Conservation (phyloP, 2,888 invertebrate species). For the Rotaria socialis region DNA sequence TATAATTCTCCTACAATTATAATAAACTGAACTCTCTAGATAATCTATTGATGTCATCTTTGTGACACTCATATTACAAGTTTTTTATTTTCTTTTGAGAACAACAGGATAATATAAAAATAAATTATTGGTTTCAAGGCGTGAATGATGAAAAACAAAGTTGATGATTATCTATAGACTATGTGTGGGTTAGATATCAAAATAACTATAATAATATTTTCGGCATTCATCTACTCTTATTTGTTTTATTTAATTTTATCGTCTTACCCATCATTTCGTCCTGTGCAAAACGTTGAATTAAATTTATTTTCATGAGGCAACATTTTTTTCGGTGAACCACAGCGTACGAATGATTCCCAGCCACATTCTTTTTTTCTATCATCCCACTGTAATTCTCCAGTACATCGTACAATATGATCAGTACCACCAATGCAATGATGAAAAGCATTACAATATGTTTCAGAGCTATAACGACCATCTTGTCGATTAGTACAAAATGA, state of each 20-base stretch:
- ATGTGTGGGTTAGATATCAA: background rate
- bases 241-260: background rate
- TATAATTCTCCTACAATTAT: no score
- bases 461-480: constrained; percentile 42
- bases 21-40: no score
- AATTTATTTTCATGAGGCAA: constrained; percentile 45
- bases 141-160: no score
- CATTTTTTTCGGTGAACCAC: constrained; percentile 41
- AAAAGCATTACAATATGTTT: constrained; percentile 46
- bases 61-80: no score
- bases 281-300: constrained; percentile 46
- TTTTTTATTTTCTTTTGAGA: no score
- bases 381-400: constrained; percentile 45
- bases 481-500: constrained; percentile 45
- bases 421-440: constrained; percentile 46
- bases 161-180: no score
- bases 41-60: no score
- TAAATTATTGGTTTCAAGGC: no score
- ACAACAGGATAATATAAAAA: no score
- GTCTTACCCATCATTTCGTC: constrained; percentile 41
- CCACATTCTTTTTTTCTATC: constrained; percentile 43
- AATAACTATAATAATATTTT: background rate
- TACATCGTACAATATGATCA: constrained; percentile 45
- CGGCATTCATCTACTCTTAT: no score
- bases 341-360: constrained; percentile 42